These are phyloP conservation scores for Patella caerulea DNA, from an alignment of 2,888 invertebrate species.

Conservation along the genomic window DNA sequence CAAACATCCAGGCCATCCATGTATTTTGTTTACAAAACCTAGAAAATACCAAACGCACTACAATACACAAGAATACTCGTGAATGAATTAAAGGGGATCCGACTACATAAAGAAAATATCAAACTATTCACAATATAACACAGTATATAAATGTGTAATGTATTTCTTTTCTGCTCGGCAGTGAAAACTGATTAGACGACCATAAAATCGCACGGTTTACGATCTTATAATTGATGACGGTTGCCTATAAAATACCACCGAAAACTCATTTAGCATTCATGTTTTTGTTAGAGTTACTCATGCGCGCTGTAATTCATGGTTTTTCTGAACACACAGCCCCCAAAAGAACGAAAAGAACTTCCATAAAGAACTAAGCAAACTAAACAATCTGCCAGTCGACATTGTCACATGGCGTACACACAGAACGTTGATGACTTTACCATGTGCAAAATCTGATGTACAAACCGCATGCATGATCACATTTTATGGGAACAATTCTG, in stretches of 20 bases:
- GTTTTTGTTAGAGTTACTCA: slow-evolving; percentile 4
- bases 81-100: neutral
- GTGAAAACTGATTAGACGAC: neutral
- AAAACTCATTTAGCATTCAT: neutral
- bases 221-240: neutral
- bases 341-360: neutral
- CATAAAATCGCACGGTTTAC: slow-evolving; percentile 3
- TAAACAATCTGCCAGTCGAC: slow-evolving; percentile 5
- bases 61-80: neutral
- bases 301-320: neutral
- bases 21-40: no score
- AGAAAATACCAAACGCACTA: no score
- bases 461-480: no score
- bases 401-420: neutral
- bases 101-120: slow-evolving; percentile 9
- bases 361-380: neutral
- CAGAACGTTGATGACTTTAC: slow-evolving; percentile 1
- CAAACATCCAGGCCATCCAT: no score
- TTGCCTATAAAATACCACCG: slow-evolving; percentile 5
- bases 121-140: neutral
- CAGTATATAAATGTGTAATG: neutral
- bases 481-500: no score
- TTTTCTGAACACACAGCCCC: neutral
- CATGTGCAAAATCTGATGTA: slow-evolving; percentile 8
- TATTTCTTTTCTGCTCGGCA: neutral